Conservation (phyloP, 2,888 invertebrate genomes). For the Epirrhoe alternata region DNA sequence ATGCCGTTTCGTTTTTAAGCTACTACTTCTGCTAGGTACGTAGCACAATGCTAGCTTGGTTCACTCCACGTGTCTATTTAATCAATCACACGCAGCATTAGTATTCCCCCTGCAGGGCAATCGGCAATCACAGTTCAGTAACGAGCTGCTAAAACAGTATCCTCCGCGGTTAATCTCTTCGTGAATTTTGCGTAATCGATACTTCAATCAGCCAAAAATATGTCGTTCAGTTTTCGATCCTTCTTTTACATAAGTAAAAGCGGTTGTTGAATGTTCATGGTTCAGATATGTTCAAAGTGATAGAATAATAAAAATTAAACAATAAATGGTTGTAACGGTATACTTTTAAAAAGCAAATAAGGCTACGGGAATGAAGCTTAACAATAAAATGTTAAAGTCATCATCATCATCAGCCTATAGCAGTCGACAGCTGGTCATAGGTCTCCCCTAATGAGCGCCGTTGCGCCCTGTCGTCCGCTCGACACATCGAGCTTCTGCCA, state of each 20-base stretch:
- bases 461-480: too few relatives aligned
- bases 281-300: too few relatives aligned
- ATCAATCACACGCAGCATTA: slow-evolving; percentile 55
- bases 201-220: slow-evolving; percentile 15
- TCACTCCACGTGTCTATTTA: slow-evolving; percentile 40
- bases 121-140: slow-evolving; percentile 58
- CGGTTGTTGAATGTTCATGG: too few relatives aligned
- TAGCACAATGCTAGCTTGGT: background rate
- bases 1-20: background rate
- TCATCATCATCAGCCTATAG: too few relatives aligned
- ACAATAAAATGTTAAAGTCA: too few relatives aligned
- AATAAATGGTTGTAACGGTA: too few relatives aligned
- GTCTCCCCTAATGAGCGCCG: too few relatives aligned
- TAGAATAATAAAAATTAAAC: too few relatives aligned
- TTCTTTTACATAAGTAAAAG: background rate
- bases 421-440: too few relatives aligned
- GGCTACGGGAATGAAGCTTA: too few relatives aligned
- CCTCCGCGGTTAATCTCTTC: slow-evolving; percentile 19
- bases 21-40: background rate
- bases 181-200: slow-evolving; percentile 18
- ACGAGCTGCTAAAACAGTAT: slow-evolving; percentile 53
- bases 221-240: background rate
- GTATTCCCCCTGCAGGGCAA: slow-evolving; percentile 59
- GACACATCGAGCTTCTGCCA: too few relatives aligned
- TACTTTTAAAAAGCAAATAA: too few relatives aligned